A percentile compares a stretch with the other conserved stretches of the same genome.
phyloP scores from a whole-genome alignment of 2,113 vertebrate genomes.

The Malurus elegans region DNA sequence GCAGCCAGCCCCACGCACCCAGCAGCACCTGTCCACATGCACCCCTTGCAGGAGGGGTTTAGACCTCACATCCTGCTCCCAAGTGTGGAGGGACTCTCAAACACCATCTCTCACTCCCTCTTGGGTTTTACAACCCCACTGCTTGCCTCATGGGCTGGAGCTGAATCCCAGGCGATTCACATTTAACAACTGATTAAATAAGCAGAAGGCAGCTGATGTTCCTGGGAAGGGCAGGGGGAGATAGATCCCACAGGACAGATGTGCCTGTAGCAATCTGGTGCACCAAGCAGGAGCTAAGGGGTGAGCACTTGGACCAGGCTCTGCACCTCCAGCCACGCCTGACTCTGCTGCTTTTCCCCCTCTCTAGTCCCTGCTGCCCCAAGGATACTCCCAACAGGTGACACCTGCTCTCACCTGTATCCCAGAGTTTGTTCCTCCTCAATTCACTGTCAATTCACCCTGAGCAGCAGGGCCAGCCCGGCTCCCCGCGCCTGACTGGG shows the following conservation, averaged over 20 bases:
- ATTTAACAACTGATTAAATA: neutral
- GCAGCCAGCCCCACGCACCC: rapidly evolving
- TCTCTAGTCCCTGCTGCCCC: neutral
- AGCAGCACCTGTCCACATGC: neutral
- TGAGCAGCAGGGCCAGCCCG: neutral
- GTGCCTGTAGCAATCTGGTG: neutral
- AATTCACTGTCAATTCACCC: neutral
- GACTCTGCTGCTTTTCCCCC: neutral
- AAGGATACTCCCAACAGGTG: neutral
- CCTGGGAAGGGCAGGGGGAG: neutral
- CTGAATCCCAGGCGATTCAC: neutral
- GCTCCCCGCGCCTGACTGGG: neutral
- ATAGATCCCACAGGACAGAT: rapidly evolving
- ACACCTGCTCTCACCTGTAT: neutral
- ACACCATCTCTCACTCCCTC: neutral
- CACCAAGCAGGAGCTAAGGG: rapidly evolving
- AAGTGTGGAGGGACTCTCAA: neutral
- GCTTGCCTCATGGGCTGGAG: neutral
- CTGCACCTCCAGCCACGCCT: neutral
- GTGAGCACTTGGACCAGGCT: neutral
- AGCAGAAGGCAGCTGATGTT: neutral
- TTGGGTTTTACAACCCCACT: neutral
- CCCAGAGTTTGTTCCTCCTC: neutral
- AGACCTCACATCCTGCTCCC: neutral
- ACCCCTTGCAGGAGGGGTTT: neutral